Percentiles rank a stretch among this genome's conserved stretches.
Evolutionary conservation across 1,140 invertebrate genomes (phyloP).

Genomic region (Alviniconcha marisindica): DNA sequence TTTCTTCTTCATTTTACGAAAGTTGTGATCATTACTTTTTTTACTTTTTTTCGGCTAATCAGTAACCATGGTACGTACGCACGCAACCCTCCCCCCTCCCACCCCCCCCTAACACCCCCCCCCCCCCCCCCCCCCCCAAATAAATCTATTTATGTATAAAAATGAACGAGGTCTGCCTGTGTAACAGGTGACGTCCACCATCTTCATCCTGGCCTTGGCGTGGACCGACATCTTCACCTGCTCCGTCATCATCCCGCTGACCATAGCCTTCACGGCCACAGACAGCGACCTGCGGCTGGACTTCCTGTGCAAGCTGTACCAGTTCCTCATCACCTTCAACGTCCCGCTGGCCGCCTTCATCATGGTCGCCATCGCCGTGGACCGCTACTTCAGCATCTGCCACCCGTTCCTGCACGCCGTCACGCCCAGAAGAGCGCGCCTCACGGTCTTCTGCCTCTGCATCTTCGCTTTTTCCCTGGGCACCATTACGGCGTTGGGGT

Average conservation of each 20-base stretch:
- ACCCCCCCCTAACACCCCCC: not conserved
- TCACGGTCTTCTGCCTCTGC: conserved; percentile 60
- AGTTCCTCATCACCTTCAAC: conserved; percentile 71
- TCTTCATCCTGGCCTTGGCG: conserved; percentile 73
- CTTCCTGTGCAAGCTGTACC: conserved; percentile 69
- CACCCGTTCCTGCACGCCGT: conserved; percentile 70
- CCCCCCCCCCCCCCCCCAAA: not conserved
- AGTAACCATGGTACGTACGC: too few relatives aligned
- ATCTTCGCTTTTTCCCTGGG: conserved; percentile 67
- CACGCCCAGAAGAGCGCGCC: conserved; percentile 64
- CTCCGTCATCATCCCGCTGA: conserved; percentile 68
- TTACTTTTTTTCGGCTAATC: not conserved
- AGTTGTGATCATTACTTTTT: not conserved
- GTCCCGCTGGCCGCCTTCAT: conserved; percentile 73
- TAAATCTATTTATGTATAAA: conserved; percentile 13
- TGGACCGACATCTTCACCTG: conserved; percentile 72
- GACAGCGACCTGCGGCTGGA: conserved; percentile 57
- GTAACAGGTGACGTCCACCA: conserved; percentile 71
- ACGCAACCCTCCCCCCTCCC: not conserved
- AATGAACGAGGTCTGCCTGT: too few relatives aligned
- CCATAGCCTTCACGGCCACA: conserved; percentile 61
- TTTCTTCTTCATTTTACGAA: not conserved
- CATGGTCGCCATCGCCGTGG: conserved; percentile 75
- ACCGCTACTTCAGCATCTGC: conserved; percentile 75
- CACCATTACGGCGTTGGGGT: conserved; percentile 59